phyloP scores from a whole-genome alignment of 2,113 vertebrate species.

The cattle (Bos taurus) region ARS-UCD2.0 NC_037356.1:10685501-10686000 shows the following conservation, averaged over 20 bases:
- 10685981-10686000: not conserved
- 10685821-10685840: not conserved
- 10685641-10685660: not conserved
- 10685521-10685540: not conserved
- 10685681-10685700: not conserved
- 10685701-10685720: not conserved
- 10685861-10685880: not conserved
- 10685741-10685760: not conserved
- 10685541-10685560: not conserved
- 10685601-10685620: not conserved
- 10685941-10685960: slow-evolving; percentile 26
- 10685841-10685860: not conserved
- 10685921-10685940: not conserved
- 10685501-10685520: not conserved
- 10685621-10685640: not conserved
- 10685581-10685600: not conserved
- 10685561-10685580: not conserved
- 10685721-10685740: not conserved
- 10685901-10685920: not conserved
- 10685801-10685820: not conserved
- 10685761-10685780: not conserved
- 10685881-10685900: not conserved
- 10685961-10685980: not conserved
- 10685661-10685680: not conserved
- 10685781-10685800: not conserved